Base-by-base conservation (phyloP, 2,797 vertebrate genomes). In the Chaetophractus vellerosus region DNA sequence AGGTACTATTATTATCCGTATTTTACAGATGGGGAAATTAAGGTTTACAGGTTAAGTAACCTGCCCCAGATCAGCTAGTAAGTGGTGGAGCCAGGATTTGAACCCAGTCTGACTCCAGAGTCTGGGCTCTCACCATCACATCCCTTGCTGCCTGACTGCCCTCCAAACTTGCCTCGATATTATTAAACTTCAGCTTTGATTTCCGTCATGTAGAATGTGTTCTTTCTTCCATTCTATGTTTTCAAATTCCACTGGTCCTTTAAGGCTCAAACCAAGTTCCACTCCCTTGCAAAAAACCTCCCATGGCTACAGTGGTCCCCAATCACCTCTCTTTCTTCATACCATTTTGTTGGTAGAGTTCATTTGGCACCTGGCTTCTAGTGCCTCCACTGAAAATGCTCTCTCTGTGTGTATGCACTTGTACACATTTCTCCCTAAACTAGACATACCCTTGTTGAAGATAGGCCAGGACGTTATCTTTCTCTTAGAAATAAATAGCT, bases 401-500 rank as follows among this genome's bases (percentile, higher is more conserved):
- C 75, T 59, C 57, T 52, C 19, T 38, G 38, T 33, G 18, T 33
- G 3, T 55, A 33, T 59, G 31, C 19, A 48, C 18, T 36, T 45
- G 19, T 31, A 23, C 45, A 48, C 3, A 28, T 48, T 72, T 96
- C 16, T 28, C 11, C 12, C 10, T 59, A 28, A 57, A 68, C 8
- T 64, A 55, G 11, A 52, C 9, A 74, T 14, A 52, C 5, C 21
- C 2, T 84, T n/a, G 66, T 0, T 68, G 76, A 88, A 84, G 31
- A n/a, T 36, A 59, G 71, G 16, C 9, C 31, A 33, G 12, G 36
- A n/a, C 9, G 28, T 80, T 95, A 16, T 33, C 31, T 95, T 66
- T 72, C 36, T 82, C 41, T 86, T 76, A 92, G 72, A 89, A 83
- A 90, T 38, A 59, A 12, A 10, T 6, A 79, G 36, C n/a, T 89